These are phyloP conservation scores for Tanypteryx hageni DNA, from an alignment of 2,888 invertebrate species.

Conservation along the genomic window DNA sequence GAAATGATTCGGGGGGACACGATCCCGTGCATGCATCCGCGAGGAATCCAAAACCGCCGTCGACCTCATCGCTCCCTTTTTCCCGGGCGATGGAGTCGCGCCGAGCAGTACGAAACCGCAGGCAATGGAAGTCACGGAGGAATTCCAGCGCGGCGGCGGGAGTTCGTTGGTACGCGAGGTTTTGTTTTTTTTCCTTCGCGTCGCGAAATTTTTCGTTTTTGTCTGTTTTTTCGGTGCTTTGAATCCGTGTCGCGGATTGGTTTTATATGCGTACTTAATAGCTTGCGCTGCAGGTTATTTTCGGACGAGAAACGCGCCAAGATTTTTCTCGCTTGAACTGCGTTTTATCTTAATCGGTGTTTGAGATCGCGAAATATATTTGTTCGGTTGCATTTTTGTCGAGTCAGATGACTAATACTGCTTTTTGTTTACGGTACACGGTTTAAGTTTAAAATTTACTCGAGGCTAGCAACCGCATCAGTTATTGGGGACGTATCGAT, in stretches of 20 bases:
- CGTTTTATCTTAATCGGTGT: too few relatives aligned
- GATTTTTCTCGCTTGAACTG: too few relatives aligned
- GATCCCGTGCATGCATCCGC: background rate
- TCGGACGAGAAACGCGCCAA: too few relatives aligned
- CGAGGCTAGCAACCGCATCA: too few relatives aligned
- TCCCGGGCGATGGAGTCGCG: background rate
- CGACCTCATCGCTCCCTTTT: background rate
- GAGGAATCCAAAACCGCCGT: background rate
- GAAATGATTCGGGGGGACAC: conserved; percentile 1
- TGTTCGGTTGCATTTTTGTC: too few relatives aligned
- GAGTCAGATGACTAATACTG: too few relatives aligned
- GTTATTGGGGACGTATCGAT: too few relatives aligned
- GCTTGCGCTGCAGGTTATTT: too few relatives aligned
- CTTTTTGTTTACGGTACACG: too few relatives aligned
- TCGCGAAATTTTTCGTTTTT: background rate
- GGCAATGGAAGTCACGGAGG: background rate
- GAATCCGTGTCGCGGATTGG: background rate
- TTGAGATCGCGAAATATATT: too few relatives aligned
- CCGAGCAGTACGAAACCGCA: background rate
- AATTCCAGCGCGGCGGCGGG: background rate
- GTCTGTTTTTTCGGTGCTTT: background rate
- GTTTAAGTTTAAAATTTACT: too few relatives aligned
- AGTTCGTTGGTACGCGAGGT: background rate
- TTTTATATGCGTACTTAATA: too few relatives aligned
- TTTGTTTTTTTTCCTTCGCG: background rate